Evolutionary conservation across 1,140 invertebrate genomes (phyloP).

Genomic region (Acromyrmex heyeri): DNA sequence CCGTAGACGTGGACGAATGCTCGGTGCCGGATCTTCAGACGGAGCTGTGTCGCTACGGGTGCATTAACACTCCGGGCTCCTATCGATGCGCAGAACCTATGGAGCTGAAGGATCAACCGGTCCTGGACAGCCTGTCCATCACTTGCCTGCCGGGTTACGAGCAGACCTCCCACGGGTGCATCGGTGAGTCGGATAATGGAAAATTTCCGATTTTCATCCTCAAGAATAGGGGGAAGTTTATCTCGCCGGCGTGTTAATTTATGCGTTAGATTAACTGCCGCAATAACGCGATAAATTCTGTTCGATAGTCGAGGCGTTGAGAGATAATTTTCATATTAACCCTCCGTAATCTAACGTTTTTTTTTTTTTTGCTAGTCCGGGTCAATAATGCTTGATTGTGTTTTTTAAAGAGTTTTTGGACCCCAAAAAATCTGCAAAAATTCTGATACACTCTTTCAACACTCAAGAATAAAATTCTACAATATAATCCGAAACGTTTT

Average conservation of each 20-base stretch:
- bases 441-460: too few species aligned
- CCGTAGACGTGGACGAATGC: constrained; percentile 89
- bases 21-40: constrained; percentile 85
- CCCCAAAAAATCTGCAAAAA: too few species aligned
- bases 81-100: constrained; percentile 82
- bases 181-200: constrained; percentile 79
- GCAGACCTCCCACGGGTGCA: constrained; percentile 77
- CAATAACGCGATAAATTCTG: not conserved
- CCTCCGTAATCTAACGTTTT: not conserved
- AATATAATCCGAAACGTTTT: too few species aligned
- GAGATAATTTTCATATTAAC: not conserved
- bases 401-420: too few species aligned
- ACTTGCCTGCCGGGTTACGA: constrained; percentile 81
- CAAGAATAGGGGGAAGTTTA: not conserved
- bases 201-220: not conserved
- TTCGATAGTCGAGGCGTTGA: not conserved
- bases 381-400: too few species aligned
- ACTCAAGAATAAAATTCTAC: too few species aligned
- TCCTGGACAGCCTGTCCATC: constrained; percentile 73
- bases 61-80: constrained; percentile 87
- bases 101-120: constrained; percentile 80
- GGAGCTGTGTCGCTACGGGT: constrained; percentile 85
- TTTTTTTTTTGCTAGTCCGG: not conserved
- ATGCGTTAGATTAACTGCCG: constrained; percentile 6
- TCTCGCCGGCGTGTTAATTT: not conserved